A percentile compares a stretch with the other conserved stretches of the same genome.
Evolutionary conservation across 2,797 vertebrate genomes (phyloP).

Genomic region (Miichthys miiuy): DNA sequence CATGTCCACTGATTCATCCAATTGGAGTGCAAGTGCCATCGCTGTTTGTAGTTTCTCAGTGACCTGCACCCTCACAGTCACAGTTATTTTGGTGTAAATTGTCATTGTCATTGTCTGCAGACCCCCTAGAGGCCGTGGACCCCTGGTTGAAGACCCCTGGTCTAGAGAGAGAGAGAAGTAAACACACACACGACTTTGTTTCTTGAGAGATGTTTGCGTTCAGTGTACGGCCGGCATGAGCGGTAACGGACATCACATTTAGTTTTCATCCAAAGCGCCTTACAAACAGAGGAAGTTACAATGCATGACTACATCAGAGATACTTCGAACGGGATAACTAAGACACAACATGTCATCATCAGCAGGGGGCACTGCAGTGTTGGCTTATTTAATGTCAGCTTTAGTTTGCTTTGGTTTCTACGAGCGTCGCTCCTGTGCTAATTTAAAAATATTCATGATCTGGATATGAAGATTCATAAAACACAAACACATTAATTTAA

Average conservation of each 20-base stretch:
- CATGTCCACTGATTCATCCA: too few species aligned
- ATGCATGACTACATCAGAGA: background rate
- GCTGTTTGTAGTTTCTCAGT: too few species aligned
- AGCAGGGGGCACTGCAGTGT: background rate
- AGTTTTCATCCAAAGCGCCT: too few species aligned
- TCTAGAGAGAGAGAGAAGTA: too few species aligned
- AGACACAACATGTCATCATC: background rate
- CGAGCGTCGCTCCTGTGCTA: background rate
- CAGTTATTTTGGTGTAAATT: too few species aligned
- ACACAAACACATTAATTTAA: background rate
- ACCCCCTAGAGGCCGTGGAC: too few species aligned
- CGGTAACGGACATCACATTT: too few species aligned
- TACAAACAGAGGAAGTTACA: background rate
- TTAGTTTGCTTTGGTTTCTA: background rate
- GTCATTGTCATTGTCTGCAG: too few species aligned
- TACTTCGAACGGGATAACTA: background rate
- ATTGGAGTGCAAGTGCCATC: too few species aligned
- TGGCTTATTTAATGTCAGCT: slow-evolving; percentile 15
- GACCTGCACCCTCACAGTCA: too few species aligned
- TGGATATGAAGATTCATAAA: background rate
- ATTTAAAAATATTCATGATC: background rate
- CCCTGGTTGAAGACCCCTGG: too few species aligned
- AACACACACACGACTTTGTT: slow-evolving; percentile 13
- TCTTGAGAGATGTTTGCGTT: background rate
- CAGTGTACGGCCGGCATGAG: background rate